These are phyloP conservation scores for Ptychoptera contaminata DNA, from an alignment of 2,888 invertebrate genomes.

Conservation along the genomic window DNA sequence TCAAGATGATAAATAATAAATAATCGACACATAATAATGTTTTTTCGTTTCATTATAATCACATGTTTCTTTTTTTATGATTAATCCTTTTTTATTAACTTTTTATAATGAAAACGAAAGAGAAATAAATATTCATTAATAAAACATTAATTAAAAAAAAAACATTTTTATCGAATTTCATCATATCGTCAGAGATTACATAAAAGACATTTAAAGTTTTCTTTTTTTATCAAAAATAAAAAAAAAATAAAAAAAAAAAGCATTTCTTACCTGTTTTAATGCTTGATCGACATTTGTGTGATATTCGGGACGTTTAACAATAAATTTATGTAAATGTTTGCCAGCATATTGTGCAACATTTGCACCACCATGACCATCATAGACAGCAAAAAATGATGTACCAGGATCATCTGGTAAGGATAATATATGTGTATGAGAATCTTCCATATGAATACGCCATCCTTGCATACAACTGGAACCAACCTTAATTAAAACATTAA, in stretches of 20 bases:
- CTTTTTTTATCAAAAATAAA: conserved; percentile 5
- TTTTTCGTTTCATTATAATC: no score
- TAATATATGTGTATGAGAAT: conserved; percentile 92
- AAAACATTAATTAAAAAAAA: background rate
- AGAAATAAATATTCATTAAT: no score
- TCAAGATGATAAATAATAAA: background rate
- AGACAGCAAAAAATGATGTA: conserved; percentile 91
- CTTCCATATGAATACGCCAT: conserved; percentile 99
- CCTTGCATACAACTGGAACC: conserved; percentile 99
- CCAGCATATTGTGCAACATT: conserved; percentile 91
- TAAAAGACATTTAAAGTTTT: conserved; percentile 4
- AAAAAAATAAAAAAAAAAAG: background rate
- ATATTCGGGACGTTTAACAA: conserved; percentile 70
- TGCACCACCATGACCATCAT: conserved; percentile 57
- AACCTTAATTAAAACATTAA: conserved; percentile 32
- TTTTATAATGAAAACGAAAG: no score
- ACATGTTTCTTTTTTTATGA: background rate
- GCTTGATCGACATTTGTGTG: conserved; percentile 68
- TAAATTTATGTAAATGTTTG: conserved; percentile 84
- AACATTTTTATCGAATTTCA: background rate
- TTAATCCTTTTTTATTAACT: no score
- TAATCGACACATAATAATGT: background rate
- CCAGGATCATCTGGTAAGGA: conserved; percentile 84
- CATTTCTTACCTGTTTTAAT: conserved; percentile 49
- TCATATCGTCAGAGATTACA: background rate